Evolutionary conservation across 2,888 invertebrate species (phyloP).

Genomic region (Dendrolimus pini): DNA sequence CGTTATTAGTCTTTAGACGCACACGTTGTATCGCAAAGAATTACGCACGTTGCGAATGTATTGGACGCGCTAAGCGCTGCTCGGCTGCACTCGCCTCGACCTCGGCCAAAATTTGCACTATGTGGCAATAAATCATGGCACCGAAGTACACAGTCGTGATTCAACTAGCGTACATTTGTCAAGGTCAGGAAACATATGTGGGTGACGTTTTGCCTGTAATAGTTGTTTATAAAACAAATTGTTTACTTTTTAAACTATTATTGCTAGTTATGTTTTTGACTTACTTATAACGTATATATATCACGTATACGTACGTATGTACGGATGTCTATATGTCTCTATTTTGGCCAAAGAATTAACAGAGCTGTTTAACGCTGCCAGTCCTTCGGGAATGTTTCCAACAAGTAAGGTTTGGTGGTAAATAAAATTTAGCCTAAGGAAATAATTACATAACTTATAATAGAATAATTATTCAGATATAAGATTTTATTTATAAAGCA

Average conservation of each 20-base stretch:
- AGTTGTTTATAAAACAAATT: conserved; percentile 11
- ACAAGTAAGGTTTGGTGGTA: no score
- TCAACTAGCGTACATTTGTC: conserved; percentile 45
- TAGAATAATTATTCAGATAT: no score
- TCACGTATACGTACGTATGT: no score
- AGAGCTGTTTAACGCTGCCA: no score
- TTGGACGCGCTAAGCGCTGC: conserved; percentile 25
- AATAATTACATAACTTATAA: no score
- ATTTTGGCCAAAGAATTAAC: no score
- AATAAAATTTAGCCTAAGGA: no score
- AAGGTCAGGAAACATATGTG: conserved; percentile 57
- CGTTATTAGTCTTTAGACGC: conserved; percentile 46
- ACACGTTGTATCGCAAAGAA: conserved; percentile 22
- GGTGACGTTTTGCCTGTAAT: conserved; percentile 29
- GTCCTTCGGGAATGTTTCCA: no score
- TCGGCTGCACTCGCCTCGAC: conserved; percentile 10
- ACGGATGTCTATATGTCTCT: no score
- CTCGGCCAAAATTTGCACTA: conserved; percentile 34
- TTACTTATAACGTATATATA: no score
- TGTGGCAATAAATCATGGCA: conserved; percentile 44
- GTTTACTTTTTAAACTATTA: conserved; percentile 3
- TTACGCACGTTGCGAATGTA: conserved; percentile 33
- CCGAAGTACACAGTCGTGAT: conserved; percentile 24
- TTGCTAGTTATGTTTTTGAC: no score
- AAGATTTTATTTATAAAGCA: no score